Evolutionary conservation across 1,140 invertebrate genomes (phyloP).

Genomic region (Calosoma granatense): DNA sequence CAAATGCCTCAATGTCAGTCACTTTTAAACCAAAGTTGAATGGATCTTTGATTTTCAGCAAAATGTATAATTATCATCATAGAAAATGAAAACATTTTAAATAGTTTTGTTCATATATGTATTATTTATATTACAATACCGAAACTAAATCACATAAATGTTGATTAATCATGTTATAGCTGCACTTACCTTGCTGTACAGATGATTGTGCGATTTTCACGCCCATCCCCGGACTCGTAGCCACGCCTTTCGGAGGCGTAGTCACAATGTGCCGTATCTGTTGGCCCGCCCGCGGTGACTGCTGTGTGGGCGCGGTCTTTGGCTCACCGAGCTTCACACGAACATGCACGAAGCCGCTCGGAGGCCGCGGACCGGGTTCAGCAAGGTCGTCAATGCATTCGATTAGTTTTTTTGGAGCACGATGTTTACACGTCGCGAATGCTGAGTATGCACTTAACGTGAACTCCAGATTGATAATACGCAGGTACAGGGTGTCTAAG

Average conservation of each 20-base stretch:
- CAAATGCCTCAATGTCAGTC: slow-evolving; percentile 21
- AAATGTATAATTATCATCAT: slow-evolving; percentile 17
- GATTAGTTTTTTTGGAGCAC: slow-evolving; percentile 61
- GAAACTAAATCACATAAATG: no score
- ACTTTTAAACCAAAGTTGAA: slow-evolving; percentile 15
- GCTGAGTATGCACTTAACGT: slow-evolving; percentile 71
- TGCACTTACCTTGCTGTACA: background rate
- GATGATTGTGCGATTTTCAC: background rate
- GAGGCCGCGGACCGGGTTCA: slow-evolving; percentile 49
- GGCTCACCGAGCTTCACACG: slow-evolving; percentile 39
- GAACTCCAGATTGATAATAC: slow-evolving; percentile 58
- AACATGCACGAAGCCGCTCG: slow-evolving; percentile 40
- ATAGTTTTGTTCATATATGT: no score
- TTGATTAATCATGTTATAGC: no score
- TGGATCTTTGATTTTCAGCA: slow-evolving; percentile 16
- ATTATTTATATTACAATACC: no score
- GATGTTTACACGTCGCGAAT: slow-evolving; percentile 63
- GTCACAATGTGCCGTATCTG: background rate
- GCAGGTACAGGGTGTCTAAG: slow-evolving; percentile 57
- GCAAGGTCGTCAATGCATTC: slow-evolving; percentile 54
- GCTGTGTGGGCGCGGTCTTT: slow-evolving; percentile 17
- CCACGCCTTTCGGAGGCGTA: background rate
- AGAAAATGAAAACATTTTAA: background rate
- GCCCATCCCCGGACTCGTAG: background rate
- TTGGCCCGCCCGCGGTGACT: background rate